phyloP scores from a whole-genome alignment of 2,797 vertebrate species.

The Hafferia zeledoni region DNA sequence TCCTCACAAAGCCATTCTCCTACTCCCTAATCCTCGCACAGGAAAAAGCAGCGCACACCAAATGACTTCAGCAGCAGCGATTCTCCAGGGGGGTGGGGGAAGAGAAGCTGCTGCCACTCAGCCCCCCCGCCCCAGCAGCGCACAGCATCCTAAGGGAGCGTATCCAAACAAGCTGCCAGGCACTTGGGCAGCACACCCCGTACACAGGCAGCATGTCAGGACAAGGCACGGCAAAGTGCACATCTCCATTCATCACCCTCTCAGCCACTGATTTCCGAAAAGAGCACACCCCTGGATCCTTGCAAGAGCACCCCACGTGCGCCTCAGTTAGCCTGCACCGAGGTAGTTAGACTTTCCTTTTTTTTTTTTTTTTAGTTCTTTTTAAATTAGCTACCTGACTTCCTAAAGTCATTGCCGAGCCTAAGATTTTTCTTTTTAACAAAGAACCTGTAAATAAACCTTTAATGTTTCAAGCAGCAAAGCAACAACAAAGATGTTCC shows the following conservation, averaged over 20 bases:
- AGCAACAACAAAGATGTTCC: background rate
- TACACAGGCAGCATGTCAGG: background rate
- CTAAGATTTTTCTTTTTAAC: background rate
- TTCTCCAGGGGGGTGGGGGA: constrained; percentile 59
- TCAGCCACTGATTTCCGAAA: background rate
- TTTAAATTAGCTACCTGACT: background rate
- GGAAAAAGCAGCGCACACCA: constrained; percentile 66
- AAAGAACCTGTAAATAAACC: background rate
- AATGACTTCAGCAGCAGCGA: constrained; percentile 76
- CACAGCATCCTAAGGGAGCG: constrained; percentile 1
- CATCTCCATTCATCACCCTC: background rate
- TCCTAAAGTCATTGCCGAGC: background rate
- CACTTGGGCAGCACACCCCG: background rate
- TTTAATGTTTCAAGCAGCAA: background rate
- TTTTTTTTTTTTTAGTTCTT: background rate
- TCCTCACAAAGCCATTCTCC: constrained; percentile 80
- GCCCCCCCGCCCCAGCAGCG: background rate
- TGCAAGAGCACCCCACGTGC: background rate
- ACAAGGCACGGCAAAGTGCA: background rate
- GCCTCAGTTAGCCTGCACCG: fast-evolving
- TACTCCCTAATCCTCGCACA: constrained; percentile 75
- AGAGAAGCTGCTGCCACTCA: constrained; percentile 41
- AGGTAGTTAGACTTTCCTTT: background rate
- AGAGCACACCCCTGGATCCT: background rate
- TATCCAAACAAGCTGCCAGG: background rate